Percentiles rank a stretch among this genome's conserved stretches.
phyloP scores from a whole-genome alignment of 2,797 vertebrate species.

The Notamacropus eugenii region DNA sequence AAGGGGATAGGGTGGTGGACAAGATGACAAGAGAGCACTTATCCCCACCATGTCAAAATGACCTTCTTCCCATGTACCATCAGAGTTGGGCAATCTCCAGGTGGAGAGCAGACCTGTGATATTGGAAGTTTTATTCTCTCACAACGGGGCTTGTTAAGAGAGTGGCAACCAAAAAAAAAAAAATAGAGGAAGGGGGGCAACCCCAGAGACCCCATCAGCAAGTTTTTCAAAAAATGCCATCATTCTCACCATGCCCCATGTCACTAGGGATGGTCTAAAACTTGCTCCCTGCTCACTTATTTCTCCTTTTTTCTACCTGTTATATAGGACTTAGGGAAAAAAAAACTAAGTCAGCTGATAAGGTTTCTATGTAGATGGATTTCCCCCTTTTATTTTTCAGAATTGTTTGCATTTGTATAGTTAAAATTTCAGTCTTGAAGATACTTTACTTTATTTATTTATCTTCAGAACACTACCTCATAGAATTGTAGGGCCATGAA shows the following conservation, averaged over 20 bases:
- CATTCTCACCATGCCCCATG: neutral
- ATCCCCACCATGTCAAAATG: neutral
- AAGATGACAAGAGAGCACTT: neutral
- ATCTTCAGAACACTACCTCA: neutral
- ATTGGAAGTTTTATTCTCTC: neutral
- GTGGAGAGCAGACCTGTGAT: neutral
- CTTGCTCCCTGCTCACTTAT: neutral
- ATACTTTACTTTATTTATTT: neutral
- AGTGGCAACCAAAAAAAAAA: neutral
- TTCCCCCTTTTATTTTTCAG: neutral
- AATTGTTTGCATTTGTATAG: neutral
- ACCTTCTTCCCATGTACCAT: neutral
- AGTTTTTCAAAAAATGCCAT: neutral
- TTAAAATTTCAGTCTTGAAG: neutral
- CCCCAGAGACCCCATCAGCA: neutral
- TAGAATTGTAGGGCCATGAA: neutral
- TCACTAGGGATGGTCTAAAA: neutral
- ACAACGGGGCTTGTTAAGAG: neutral
- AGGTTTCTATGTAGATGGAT: neutral
- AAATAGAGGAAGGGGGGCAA: neutral
- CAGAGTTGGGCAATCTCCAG: neutral
- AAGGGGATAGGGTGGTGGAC: too few relatives aligned
- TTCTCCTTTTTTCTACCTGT: neutral
- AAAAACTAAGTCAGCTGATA: neutral
- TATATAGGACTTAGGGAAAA: neutral